Evolutionary conservation across 2,888 invertebrate genomes (phyloP), one percentile per base, ranked within the genome.

Genomic region (Syrista parreyssii): DNA sequence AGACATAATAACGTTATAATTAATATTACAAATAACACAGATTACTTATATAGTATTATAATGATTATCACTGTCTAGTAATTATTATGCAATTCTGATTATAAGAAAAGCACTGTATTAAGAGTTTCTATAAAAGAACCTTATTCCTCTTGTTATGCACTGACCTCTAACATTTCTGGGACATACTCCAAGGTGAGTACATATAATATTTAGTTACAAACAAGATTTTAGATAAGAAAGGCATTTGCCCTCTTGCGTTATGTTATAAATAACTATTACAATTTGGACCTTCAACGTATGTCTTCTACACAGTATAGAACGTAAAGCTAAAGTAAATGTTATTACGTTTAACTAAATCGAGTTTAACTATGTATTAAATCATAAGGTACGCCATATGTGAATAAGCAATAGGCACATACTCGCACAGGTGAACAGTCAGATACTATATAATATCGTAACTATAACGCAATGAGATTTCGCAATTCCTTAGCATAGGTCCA

Each of bases 401-500:
- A 9, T 55, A 55, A 55, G 55, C 55, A 23, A 55, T 9, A 55
- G 55, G 23, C 23, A 55, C 9, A 23, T 55, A 55, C 6, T 23
- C 2, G 23, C 9, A 23, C 23, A 55, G 55, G 23, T 55, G 55
- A 55, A 23, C 55, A 55, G 23, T 55, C 55, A 55, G 55, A 55
- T 23, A 23, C 55, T 34, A 34, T 34, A 34, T 34, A 55, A 23
- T 55, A 55, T 55, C 23, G 55, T 55, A 55, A 55, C 23, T 23
- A 23, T 55, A 55, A 55, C 71, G 71, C 34, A 33, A 68, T n/a
- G 40, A 68, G 68, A 72, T 75, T 75, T 78, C 75, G 31, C 36
- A 31, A 75, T 71, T 72, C 71, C 75, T 75, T 75, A 72, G 32
- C 73, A 76, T 78, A 78, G 78, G 78, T 75, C 78, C 78, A 78